Base-by-base conservation (phyloP, 2,113 vertebrate genomes). In the Rissa tridactyla region DNA sequence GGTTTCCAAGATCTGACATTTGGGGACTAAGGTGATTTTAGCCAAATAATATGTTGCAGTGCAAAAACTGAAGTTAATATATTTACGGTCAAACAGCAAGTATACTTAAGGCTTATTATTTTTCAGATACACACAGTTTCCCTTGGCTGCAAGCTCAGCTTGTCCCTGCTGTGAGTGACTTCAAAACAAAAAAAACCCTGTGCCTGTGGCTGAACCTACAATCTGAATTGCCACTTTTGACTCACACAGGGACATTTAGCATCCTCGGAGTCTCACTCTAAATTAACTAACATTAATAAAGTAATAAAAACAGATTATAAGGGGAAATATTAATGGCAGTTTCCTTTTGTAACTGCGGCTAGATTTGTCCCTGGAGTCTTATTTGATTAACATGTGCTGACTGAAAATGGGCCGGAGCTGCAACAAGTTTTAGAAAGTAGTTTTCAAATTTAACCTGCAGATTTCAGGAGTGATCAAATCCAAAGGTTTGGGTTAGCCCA, bases 271-370 rank as follows among this genome's bases (percentile, higher is more conserved):
- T 49, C 68, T 73, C 64, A 66, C 88, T 95, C 38, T 70, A 81
- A 94, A 88, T 80, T 77, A 93, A 71, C 29, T 92, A 62, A 30
- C 58, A 75, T 92, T 88, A 92, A 86, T 93, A 92, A 90, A 91
- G 6, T 20, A 72, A 85, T 55, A 82, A 92, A 88, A 77, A 6
- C 22, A 72, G 27, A 75, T 90, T 93, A 86, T 51, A 83, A 89
- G 11, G 17, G 29, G 30, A 91, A 89, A 64, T 81, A 82, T 27
- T 93, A 93, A 86, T 79, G 72, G 26, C 36, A 58, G 3, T 60
- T 94, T 94, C 94, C n/a, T 83, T 88, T 71, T 75, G 52, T 91
- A 71, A 86, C 47, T 68, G 65, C 46, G 27, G 9, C 21, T 75
- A 32, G 18, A 82, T 84, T 90, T 86, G 23, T 93, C 88, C 69